A percentile compares a stretch with the other conserved stretches of the same genome.
phyloP scores from a whole-genome alignment of 2,113 vertebrate species.

The Bambusicola thoracicus region DNA sequence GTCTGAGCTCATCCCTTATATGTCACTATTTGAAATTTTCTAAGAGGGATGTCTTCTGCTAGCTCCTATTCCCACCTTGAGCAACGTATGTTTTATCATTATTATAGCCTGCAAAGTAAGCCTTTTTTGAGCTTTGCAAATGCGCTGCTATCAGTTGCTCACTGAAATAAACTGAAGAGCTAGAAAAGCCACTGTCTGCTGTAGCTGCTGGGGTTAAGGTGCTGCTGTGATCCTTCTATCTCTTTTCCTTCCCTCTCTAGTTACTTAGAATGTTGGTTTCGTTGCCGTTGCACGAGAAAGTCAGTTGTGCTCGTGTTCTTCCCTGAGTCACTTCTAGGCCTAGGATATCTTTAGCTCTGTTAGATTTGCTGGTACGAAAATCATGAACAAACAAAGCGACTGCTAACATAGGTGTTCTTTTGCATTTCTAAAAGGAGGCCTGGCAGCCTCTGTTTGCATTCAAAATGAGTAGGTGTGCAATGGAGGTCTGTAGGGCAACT shows the following conservation, averaged over 20 bases:
- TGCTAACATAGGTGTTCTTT: not conserved
- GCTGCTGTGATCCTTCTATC: not conserved
- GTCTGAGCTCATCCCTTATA: not conserved
- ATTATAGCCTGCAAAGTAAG: not conserved
- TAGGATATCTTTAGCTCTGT: not conserved
- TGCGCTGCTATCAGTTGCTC: not conserved
- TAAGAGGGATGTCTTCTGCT: not conserved
- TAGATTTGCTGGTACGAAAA: not conserved
- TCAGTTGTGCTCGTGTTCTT: not conserved
- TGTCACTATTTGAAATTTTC: not conserved
- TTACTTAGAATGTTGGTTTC: not conserved
- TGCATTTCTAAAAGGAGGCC: not conserved
- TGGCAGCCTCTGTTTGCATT: not conserved
- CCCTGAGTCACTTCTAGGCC: not conserved
- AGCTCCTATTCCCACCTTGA: not conserved
- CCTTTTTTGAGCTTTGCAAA: not conserved
- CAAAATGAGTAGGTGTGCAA: not conserved
- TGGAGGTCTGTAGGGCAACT: not conserved
- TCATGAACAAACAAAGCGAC: not conserved
- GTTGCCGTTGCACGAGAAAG: not conserved
- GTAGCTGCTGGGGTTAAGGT: not conserved
- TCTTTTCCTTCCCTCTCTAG: not conserved
- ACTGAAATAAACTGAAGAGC: not conserved
- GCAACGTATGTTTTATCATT: not conserved
- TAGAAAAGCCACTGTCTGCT: not conserved